Base-by-base conservation (phyloP, 1,140 invertebrate species). In the Temnothorax longispinosus region DNA sequence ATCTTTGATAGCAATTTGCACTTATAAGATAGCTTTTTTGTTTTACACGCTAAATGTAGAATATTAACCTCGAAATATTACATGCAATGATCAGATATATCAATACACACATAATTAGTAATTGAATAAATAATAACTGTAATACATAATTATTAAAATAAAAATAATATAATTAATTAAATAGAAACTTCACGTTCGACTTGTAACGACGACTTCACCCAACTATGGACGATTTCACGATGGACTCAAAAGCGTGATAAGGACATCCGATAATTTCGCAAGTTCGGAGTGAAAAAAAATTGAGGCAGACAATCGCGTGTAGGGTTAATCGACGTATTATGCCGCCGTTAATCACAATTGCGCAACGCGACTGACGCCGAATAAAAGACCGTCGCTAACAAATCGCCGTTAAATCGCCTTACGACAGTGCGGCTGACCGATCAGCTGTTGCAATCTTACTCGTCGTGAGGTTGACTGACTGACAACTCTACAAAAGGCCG, bases 401-500 rank as follows among this genome's bases (percentile, higher is more conserved):
- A 87, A 87, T 87, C 56, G 52, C 64, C 44, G 54, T 89, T 81
- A 56, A 86, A 64, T 64, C 69, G 67, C 47, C 67, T 84, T 90
- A 74, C 80, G 88, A 90, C 60, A 77, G 77, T 50, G 52, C 47
- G 58, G 89, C 91, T 93, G 93, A 93, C 91, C 92, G 90, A 91
- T 91, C 89, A 85, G 78, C 75, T 94, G 91, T 92, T 90, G 92
- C 88, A 94, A 93, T 84, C 80, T 88, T 62, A 50, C 71, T 71
- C 52, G 47, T 72, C 54, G 78, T 80, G 74, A 85, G 80, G 27
- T 74, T 85, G 88, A 88, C 50, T 60, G 86, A 85, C 86, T 90
- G 88, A 90, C 89, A 88, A 88, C 87, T 82, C 84, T 78, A 93
- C 92, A 94, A 92, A 91, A 94, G 91, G 87, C 91, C 90, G 89